Conservation (phyloP, 2,113 vertebrate species). For the Turnix velox region DNA sequence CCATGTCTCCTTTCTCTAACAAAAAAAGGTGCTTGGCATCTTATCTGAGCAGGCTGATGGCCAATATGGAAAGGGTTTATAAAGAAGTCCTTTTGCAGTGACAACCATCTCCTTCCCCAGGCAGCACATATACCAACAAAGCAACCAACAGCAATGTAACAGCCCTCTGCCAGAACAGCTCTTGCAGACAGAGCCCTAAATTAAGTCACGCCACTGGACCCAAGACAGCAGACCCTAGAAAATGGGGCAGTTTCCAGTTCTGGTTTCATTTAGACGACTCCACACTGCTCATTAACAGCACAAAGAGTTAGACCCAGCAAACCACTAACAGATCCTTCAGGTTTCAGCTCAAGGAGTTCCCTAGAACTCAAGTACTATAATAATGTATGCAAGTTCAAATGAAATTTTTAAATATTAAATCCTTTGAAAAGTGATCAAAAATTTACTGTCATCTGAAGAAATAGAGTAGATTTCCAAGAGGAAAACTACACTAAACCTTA, state of each 20-base stretch:
- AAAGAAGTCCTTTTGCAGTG: not conserved
- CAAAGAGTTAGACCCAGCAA: not conserved
- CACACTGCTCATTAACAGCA: not conserved
- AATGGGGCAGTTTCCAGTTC: not conserved
- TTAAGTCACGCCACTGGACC: not conserved
- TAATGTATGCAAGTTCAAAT: not conserved
- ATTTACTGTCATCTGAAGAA: not conserved
- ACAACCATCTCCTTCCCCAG: not conserved
- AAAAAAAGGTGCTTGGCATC: not conserved
- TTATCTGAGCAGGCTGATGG: not conserved
- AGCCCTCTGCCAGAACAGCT: not conserved
- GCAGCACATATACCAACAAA: fast-evolving
- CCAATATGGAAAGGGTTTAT: not conserved
- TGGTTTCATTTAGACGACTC: not conserved
- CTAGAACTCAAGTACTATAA: not conserved
- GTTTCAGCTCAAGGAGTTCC: not conserved
- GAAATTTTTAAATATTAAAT: not conserved
- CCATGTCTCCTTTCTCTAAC: fast-evolving
- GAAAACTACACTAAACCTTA: not conserved
- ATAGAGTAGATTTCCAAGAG: not conserved
- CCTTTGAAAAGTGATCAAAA: not conserved
- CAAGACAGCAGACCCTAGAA: not conserved
- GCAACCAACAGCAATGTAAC: fast-evolving
- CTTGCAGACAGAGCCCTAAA: not conserved
- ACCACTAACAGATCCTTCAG: not conserved